These are phyloP conservation scores for Musca domestica DNA, from an alignment of 1,140 invertebrate species.

Conservation along the genomic window DNA sequence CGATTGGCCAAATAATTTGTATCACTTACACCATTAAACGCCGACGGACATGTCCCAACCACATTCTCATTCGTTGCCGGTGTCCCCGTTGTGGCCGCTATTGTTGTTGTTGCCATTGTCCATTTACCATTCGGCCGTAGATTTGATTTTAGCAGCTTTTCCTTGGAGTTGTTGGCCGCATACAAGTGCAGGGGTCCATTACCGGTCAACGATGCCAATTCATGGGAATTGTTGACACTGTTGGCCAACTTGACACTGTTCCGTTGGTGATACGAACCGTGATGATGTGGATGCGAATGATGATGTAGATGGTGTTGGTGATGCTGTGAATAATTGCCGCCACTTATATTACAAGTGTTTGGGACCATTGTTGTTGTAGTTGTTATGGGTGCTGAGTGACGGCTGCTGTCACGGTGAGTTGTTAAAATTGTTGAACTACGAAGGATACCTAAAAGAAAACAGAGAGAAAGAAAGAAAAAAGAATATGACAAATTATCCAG, in stretches of 20 bases:
- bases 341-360: background rate
- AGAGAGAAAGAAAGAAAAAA: background rate
- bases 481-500: too few relatives aligned
- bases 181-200: background rate
- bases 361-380: background rate
- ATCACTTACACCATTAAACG: background rate
- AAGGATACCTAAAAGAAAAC: slow-evolving; percentile 23
- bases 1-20: slow-evolving; percentile 18
- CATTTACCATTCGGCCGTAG: background rate
- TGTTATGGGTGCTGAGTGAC: slow-evolving; percentile 26
- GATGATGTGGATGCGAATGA: slow-evolving; percentile 3
- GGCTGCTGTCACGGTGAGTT: slow-evolving; percentile 18
- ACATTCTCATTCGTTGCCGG: too few relatives aligned
- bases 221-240: background rate
- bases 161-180: background rate
- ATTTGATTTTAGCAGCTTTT: slow-evolving; percentile 1
- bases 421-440: slow-evolving; percentile 22
- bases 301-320: background rate
- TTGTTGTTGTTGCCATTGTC: background rate
- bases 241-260: background rate
- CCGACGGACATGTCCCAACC: background rate
- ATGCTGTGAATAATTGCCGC: background rate
- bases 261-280: background rate
- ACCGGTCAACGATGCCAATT: background rate
- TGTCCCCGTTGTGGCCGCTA: background rate